Evolutionary conservation across 2,888 invertebrate species (phyloP).

Genomic region (Papilio demoleus): DNA sequence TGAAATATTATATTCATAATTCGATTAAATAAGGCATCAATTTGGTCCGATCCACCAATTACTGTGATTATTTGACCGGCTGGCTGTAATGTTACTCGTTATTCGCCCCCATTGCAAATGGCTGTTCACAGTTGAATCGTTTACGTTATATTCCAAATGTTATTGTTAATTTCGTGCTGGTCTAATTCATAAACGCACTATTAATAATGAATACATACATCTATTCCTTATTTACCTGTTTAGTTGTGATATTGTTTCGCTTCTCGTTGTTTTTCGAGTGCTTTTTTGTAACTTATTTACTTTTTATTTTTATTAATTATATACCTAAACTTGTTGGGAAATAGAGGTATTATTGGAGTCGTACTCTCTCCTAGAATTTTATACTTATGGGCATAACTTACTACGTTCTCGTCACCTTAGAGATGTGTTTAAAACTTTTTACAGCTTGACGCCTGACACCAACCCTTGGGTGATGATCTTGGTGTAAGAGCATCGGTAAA

Average conservation of each 20-base stretch:
- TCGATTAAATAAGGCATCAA: constrained; percentile 35
- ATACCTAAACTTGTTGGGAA: too few species aligned
- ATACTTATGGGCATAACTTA: too few species aligned
- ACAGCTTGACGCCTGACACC: too few species aligned
- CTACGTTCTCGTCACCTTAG: too few species aligned
- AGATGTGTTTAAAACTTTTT: too few species aligned
- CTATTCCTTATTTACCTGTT: neutral
- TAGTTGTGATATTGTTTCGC: neutral
- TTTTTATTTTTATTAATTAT: too few species aligned
- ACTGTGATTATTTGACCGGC: constrained; percentile 35
- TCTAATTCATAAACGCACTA: neutral
- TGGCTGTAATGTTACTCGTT: constrained; percentile 22
- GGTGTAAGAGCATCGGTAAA: too few species aligned
- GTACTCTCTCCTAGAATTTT: too few species aligned
- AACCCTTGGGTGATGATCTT: too few species aligned
- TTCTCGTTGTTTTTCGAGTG: too few species aligned
- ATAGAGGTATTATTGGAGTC: too few species aligned
- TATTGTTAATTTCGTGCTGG: constrained; percentile 1
- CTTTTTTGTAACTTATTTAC: too few species aligned
- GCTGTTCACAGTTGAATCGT: constrained; percentile 16
- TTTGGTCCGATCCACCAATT: constrained; percentile 22
- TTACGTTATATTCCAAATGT: constrained; percentile 13
- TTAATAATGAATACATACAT: neutral
- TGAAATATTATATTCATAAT: neutral
- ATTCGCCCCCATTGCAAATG: constrained; percentile 5